Conservation (phyloP, 2,888 invertebrate species). For the Amaurobius ferox region DNA sequence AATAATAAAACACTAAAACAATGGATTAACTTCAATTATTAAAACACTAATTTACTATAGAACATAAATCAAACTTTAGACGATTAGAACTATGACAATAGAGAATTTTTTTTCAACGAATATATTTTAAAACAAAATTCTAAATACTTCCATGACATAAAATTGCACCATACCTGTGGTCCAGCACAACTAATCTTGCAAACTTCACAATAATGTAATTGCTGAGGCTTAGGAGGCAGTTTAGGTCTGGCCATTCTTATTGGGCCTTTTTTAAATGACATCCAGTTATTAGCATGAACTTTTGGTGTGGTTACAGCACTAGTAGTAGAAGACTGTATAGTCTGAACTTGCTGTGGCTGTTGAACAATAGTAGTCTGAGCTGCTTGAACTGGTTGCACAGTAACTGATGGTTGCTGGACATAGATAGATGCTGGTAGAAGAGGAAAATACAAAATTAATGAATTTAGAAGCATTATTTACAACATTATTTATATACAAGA, state of each 20-base stretch:
- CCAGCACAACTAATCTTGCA: constrained; percentile 99
- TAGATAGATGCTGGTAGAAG: constrained; percentile 83
- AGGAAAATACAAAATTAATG: no score
- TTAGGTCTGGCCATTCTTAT: constrained; percentile 83
- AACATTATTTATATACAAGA: no score
- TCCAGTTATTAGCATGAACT: constrained; percentile 73
- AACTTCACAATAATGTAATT: constrained; percentile 98
- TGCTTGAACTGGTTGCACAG: constrained; percentile 74
- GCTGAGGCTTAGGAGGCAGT: constrained; percentile 92
- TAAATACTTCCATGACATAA: no score
- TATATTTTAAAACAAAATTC: not conserved
- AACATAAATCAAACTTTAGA: no score
- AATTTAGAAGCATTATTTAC: no score
- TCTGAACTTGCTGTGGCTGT: constrained; percentile 60
- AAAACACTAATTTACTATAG: no score
- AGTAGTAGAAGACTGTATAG: constrained; percentile 73
- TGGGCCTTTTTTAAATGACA: constrained; percentile 73
- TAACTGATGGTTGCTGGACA: constrained; percentile 83
- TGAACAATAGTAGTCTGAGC: constrained; percentile 72
- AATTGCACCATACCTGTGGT: constrained; percentile 88
- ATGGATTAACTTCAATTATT: no score
- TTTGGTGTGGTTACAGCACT: constrained; percentile 70
- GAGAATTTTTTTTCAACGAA: not conserved
- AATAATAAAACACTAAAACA: no score
- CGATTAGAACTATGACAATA: no score